Percentiles rank a stretch among this genome's conserved stretches.
Evolutionary conservation across 2,797 vertebrate genomes (phyloP).

Genomic region (Tachyglossus aculeatus): DNA sequence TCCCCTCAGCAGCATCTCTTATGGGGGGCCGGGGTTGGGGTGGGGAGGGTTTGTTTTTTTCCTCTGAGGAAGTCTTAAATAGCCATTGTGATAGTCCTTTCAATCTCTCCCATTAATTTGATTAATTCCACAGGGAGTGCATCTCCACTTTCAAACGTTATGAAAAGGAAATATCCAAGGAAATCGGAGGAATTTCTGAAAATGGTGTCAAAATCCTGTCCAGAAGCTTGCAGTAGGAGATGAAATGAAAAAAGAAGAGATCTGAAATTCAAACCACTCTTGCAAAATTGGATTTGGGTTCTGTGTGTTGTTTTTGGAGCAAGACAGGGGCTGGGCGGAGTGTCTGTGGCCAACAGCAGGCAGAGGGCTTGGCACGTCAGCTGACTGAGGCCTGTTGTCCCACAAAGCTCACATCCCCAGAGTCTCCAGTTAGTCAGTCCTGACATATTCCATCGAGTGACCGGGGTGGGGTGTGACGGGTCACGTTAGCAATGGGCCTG

Average conservation of each 20-base stretch:
- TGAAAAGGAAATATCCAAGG: conserved; percentile 14
- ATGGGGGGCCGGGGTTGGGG: background rate
- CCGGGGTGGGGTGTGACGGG: no score
- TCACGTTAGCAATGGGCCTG: no score
- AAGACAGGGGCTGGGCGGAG: conserved; percentile 59
- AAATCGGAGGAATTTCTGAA: conserved; percentile 21
- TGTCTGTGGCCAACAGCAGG: conserved; percentile 48
- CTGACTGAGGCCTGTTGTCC: conserved; percentile 15
- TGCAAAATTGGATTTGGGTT: conserved; percentile 73
- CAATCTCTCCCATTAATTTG: no score
- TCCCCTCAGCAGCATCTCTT: no score
- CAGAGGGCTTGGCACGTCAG: background rate
- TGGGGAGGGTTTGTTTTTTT: background rate
- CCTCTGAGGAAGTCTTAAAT: no score
- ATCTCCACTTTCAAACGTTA: no score
- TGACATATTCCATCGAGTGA: background rate
- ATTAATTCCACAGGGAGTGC: no score
- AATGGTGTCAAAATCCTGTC: background rate
- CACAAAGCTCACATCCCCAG: conserved; percentile 17
- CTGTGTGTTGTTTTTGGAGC: conserved; percentile 80
- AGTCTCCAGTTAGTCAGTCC: conserved; percentile 4
- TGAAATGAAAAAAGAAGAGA: conserved; percentile 73
- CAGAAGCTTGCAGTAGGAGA: conserved; percentile 69
- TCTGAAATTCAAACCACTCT: conserved; percentile 77
- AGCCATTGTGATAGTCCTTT: no score